These are phyloP conservation scores for Gymnogyps californianus DNA, from an alignment of 2,113 vertebrate genomes.

Conservation along the genomic window DNA sequence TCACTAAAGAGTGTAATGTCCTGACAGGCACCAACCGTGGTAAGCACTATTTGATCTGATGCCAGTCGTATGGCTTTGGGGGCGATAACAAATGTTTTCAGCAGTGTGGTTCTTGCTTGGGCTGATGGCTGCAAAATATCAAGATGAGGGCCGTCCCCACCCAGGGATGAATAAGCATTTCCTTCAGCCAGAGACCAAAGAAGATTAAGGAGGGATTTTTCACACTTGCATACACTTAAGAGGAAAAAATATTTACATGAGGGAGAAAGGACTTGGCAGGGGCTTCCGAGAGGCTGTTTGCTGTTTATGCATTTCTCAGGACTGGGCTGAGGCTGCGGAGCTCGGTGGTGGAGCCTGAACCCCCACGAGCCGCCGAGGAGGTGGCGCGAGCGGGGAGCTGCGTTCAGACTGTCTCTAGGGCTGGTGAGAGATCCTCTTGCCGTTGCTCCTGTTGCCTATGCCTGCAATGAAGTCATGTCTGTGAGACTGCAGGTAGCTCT, in stretches of 20 bases:
- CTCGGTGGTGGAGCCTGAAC: neutral
- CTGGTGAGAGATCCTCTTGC: neutral
- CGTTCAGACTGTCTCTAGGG: fast-evolving
- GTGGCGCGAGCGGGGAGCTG: neutral
- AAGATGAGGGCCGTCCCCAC: neutral
- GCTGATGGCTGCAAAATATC: neutral
- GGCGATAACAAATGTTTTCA: neutral
- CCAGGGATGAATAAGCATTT: neutral
- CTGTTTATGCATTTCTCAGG: slow-evolving; percentile 20
- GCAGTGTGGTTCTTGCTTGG: neutral
- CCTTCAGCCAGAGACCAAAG: neutral
- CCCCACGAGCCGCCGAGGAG: fast-evolving
- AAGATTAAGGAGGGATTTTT: slow-evolving; percentile 22
- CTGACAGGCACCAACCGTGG: neutral
- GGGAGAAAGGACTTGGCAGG: slow-evolving; percentile 36
- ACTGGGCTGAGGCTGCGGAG: neutral
- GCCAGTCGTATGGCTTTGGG: neutral
- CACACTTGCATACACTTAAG: slow-evolving; percentile 13
- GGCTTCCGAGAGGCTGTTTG: neutral
- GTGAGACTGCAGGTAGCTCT: neutral
- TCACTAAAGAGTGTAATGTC: neutral
- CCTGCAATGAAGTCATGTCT: neutral
- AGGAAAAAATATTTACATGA: slow-evolving; percentile 48
- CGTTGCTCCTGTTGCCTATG: neutral
- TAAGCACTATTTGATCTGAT: neutral